A percentile compares a stretch with the other conserved stretches of the same genome.
Conservation (phyloP, 53 echinoderm and acorn worm genomes). For the Actinopyga echinites region DNA sequence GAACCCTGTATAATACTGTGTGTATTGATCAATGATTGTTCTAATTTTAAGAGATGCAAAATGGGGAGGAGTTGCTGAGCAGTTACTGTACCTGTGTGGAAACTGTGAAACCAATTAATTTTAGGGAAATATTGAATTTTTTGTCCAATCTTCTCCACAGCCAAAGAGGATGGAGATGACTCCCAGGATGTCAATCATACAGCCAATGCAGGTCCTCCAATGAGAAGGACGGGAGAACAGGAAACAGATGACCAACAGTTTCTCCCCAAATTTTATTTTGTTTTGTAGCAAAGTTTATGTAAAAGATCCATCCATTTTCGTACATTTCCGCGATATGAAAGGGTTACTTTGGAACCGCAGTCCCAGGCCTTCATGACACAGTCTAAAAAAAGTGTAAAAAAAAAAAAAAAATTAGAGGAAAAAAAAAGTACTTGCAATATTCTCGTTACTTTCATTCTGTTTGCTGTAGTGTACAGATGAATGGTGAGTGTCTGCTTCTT, state of each 20-base stretch:
- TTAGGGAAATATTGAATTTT: background rate
- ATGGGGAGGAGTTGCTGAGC: too few species aligned
- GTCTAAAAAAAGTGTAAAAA: background rate
- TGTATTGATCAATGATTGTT: too few species aligned
- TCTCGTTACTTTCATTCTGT: constrained; percentile 32
- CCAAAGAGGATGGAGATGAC: constrained; percentile 67
- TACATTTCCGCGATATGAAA: constrained; percentile 25
- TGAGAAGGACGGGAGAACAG: background rate
- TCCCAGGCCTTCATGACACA: constrained; percentile 4
- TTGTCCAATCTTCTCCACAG: background rate
- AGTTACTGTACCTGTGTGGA: too few species aligned
- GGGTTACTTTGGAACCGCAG: background rate
- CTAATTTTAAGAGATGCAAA: too few species aligned
- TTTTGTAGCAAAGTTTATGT: constrained; percentile 19
- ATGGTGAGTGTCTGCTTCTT: constrained; percentile 1
- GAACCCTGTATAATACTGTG: too few species aligned
- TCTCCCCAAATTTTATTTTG: background rate
- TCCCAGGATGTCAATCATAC: constrained; percentile 20
- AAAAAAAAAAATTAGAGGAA: background rate
- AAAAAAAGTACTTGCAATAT: constrained; percentile 14
- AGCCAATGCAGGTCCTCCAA: constrained; percentile 32
- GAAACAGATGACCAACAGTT: background rate
- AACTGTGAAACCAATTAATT: background rate
- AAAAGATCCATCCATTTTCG: constrained; percentile 32
- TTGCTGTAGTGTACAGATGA: constrained; percentile 7